phyloP scores from a whole-genome alignment of 2,797 vertebrate species.

The Alosa sapidissima region DNA sequence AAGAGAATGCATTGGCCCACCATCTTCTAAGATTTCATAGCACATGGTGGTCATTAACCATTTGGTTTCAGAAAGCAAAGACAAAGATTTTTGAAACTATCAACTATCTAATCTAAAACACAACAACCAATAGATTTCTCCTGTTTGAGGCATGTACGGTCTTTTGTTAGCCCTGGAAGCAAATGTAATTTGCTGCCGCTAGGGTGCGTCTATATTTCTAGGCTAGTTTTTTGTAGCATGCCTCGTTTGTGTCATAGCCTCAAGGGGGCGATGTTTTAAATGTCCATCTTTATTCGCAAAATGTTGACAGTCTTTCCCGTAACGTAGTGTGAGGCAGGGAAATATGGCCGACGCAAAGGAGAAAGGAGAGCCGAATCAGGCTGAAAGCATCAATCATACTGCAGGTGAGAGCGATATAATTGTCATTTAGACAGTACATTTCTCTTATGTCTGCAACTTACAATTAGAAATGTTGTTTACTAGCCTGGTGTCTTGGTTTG shows the following conservation, averaged over 20 bases:
- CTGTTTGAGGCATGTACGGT: no score
- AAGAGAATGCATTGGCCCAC: not conserved
- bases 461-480: not conserved
- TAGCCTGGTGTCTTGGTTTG: not conserved
- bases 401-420: conserved; percentile 36
- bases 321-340: conserved; percentile 49
- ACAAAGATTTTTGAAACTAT: no score
- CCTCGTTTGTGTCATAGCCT: not conserved
- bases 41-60: not conserved
- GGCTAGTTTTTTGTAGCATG: no score
- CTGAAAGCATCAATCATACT: conserved; percentile 48
- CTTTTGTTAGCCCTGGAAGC: no score
- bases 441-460: no score
- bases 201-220: no score
- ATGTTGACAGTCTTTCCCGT: not conserved
- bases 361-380: conserved; percentile 59
- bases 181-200: no score
- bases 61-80: no score
- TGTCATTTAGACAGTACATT: not conserved
- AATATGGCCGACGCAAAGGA: conserved; percentile 76
- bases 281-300: not conserved
- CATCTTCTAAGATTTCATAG: not conserved
- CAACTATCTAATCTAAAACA: no score
- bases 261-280: conserved; percentile 3
- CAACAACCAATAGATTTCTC: no score